Percentiles rank a stretch among this genome's conserved stretches.
Conservation (phyloP, 2,797 vertebrate genomes). For the Gymnothorax javanicus region DNA sequence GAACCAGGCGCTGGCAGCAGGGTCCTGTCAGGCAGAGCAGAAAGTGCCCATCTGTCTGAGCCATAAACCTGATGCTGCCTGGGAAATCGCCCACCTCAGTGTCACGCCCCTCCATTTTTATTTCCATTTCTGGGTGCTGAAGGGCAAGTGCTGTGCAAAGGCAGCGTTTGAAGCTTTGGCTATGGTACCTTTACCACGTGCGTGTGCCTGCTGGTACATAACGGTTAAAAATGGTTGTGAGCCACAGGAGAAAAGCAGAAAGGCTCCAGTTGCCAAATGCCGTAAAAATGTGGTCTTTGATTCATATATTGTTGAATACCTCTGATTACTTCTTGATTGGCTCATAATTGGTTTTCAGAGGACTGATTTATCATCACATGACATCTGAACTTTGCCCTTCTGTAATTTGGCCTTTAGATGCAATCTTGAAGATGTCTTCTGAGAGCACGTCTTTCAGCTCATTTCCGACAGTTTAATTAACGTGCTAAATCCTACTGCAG, state of each 20-base stretch:
- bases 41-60: conserved; percentile 15
- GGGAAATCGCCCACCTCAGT: not conserved
- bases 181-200: no score
- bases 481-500: not conserved
- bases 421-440: not conserved
- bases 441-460: not conserved
- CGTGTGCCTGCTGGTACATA: no score
- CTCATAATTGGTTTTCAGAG: not conserved
- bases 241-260: not conserved
- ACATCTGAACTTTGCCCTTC: not conserved
- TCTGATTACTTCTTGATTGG: not conserved
- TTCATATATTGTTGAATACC: not conserved
- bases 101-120: no score
- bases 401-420: not conserved
- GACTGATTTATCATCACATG: not conserved
- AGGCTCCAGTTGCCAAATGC: not conserved
- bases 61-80: not conserved
- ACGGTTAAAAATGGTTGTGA: no score
- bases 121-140: not conserved
- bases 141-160: not conserved
- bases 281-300: not conserved
- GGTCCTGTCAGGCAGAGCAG: conserved; percentile 4
- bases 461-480: not conserved
- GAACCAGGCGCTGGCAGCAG: not conserved
- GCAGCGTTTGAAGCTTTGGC: not conserved